A percentile compares a stretch with the other conserved stretches of the same genome.
phyloP scores from a whole-genome alignment of 2,797 vertebrate species.

The Glossophaga mutica region DNA sequence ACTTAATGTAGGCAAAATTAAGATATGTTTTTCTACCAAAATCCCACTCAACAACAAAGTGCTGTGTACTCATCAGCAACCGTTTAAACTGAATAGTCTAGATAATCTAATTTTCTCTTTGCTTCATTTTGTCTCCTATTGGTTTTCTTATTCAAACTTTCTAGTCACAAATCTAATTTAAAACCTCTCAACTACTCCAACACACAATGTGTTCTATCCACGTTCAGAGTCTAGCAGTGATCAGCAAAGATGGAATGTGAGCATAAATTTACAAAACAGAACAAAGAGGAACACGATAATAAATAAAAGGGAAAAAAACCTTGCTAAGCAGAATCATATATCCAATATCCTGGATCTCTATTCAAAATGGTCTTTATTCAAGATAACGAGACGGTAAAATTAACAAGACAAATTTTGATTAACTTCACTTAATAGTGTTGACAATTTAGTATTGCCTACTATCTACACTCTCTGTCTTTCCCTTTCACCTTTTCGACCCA shows the following conservation, averaged over 20 bases:
- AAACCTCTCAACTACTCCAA: constrained; percentile 83
- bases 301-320: not conserved
- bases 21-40: constrained; percentile 66
- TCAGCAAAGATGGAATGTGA: constrained; percentile 66
- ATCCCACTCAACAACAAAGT: constrained; percentile 66
- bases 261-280: not conserved
- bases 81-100: constrained; percentile 76
- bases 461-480: not conserved
- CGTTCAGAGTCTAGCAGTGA: constrained; percentile 75
- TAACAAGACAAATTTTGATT: not conserved
- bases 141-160: constrained; percentile 86
- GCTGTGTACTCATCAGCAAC: constrained; percentile 72
- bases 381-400: not conserved
- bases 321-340: not conserved
- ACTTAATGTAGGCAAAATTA: constrained; percentile 56
- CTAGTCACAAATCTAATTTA: constrained; percentile 87
- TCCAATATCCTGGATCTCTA: not conserved
- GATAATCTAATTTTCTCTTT: constrained; percentile 81
- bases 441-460: not conserved
- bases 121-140: constrained; percentile 85
- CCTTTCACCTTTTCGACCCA: not conserved
- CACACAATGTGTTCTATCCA: constrained; percentile 80
- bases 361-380: not conserved
- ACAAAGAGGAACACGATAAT: not conserved
- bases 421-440: not conserved